Percentiles rank a stretch among this genome's conserved stretches.
These are phyloP conservation scores for Charina bottae DNA, from an alignment of 2,113 vertebrate genomes.

Conservation along the genomic window DNA sequence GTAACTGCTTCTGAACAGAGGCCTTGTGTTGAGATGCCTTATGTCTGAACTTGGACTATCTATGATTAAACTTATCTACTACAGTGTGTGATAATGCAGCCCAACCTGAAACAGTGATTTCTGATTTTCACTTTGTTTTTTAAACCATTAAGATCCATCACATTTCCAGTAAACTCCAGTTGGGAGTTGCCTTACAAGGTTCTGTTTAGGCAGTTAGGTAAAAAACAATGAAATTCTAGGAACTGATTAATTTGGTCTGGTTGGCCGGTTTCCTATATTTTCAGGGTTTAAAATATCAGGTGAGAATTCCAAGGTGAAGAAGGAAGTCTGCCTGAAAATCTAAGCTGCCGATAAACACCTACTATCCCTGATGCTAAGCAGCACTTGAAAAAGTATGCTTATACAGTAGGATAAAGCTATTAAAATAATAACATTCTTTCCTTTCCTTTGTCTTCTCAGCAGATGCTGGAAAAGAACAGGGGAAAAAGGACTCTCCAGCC, in stretches of 20 bases:
- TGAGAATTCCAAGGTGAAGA: background rate
- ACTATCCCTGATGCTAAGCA: no score
- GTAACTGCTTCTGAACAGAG: background rate
- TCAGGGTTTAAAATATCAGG: no score
- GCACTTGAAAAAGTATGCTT: background rate
- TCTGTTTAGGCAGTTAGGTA: background rate
- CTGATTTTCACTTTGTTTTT: background rate
- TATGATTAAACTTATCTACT: background rate
- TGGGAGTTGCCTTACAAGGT: background rate
- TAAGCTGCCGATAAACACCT: background rate
- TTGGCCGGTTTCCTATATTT: background rate
- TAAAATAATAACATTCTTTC: background rate
- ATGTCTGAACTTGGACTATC: background rate
- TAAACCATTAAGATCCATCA: background rate
- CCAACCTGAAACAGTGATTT: background rate
- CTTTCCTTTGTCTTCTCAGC: background rate
- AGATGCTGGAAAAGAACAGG: background rate
- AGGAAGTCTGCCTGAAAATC: background rate
- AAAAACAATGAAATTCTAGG: background rate
- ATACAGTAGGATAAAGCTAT: background rate
- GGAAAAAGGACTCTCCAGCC: background rate
- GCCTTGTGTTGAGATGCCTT: background rate
- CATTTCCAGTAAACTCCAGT: background rate
- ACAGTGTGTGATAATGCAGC: background rate
- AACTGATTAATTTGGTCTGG: background rate